These are phyloP conservation scores for Neodiprion lecontei DNA, from an alignment of 1,140 invertebrate genomes.

Conservation along the genomic window DNA sequence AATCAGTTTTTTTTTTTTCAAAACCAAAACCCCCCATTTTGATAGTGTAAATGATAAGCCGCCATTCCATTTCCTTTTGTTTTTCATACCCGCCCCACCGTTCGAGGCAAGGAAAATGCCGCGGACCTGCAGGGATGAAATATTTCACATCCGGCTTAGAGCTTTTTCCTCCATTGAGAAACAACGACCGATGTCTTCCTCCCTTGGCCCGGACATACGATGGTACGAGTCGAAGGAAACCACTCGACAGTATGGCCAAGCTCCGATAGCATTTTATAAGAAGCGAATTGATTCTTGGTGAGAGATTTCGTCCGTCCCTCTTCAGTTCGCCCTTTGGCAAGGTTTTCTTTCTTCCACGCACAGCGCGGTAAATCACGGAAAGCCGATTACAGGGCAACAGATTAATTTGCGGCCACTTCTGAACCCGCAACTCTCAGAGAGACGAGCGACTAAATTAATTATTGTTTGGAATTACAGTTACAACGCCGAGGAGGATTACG, in stretches of 20 bases:
- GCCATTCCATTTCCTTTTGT: background rate
- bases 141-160: background rate
- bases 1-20: no score
- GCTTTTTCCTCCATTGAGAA: background rate
- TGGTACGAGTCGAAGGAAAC: background rate
- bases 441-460: constrained; percentile 12
- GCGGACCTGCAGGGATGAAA: background rate
- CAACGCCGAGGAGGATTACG: background rate
- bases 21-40: no score
- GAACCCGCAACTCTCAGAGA: background rate
- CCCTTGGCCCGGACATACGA: background rate
- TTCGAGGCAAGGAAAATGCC: background rate
- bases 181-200: background rate
- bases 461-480: constrained; percentile 11
- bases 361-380: constrained; percentile 48
- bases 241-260: constrained; percentile 41
- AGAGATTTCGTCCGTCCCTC: constrained; percentile 1
- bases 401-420: constrained; percentile 50
- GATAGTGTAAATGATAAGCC: no score
- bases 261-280: constrained; percentile 40
- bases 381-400: constrained; percentile 57
- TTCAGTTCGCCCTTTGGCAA: constrained; percentile 38
- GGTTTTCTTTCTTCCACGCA: constrained; percentile 39
- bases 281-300: constrained; percentile 40
- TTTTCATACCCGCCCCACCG: background rate